A percentile compares a stretch with the other conserved stretches of the same genome.
These are phyloP conservation scores for Stegodyphus mimosarum DNA, from an alignment of 1,140 invertebrate genomes.

Conservation along the genomic window DNA sequence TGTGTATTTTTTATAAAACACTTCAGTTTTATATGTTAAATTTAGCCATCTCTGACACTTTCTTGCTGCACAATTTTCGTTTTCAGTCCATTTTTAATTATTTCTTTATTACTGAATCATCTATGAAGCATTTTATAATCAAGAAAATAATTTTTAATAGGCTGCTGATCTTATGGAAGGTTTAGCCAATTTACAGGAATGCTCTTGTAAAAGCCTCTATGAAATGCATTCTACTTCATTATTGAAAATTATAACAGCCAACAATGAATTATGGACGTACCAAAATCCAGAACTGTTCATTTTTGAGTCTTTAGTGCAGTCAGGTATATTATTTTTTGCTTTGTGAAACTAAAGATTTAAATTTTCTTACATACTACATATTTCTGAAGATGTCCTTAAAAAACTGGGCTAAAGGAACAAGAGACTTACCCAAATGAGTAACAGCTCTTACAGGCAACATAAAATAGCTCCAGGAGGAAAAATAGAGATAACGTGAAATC, in stretches of 20 bases:
- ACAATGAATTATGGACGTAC: conserved; percentile 41
- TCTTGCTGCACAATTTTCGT: too few species aligned
- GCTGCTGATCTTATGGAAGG: conserved; percentile 11
- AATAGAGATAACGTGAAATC: too few species aligned
- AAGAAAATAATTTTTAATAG: conserved; percentile 2
- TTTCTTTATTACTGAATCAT: too few species aligned
- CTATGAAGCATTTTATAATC: too few species aligned
- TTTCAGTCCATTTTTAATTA: too few species aligned
- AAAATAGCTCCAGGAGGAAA: too few species aligned
- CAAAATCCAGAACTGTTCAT: conserved; percentile 34
- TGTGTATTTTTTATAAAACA: too few species aligned
- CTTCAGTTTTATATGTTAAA: too few species aligned
- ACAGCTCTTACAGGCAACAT: too few species aligned
- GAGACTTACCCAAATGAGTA: too few species aligned
- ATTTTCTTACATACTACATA: not conserved
- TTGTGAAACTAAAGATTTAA: not conserved
- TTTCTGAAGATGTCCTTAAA: not conserved
- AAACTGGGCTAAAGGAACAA: too few species aligned
- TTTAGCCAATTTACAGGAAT: conserved; percentile 12
- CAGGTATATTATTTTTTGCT: conserved; percentile 18
- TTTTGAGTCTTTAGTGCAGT: conserved; percentile 15
- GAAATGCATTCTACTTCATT: conserved; percentile 8
- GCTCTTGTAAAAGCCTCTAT: not conserved
- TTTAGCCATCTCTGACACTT: too few species aligned
- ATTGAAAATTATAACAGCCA: not conserved